A percentile compares a stretch with the other conserved stretches of the same genome.
phyloP scores from a whole-genome alignment of 2,888 invertebrate species.

The Drosophila aldrichi region DNA sequence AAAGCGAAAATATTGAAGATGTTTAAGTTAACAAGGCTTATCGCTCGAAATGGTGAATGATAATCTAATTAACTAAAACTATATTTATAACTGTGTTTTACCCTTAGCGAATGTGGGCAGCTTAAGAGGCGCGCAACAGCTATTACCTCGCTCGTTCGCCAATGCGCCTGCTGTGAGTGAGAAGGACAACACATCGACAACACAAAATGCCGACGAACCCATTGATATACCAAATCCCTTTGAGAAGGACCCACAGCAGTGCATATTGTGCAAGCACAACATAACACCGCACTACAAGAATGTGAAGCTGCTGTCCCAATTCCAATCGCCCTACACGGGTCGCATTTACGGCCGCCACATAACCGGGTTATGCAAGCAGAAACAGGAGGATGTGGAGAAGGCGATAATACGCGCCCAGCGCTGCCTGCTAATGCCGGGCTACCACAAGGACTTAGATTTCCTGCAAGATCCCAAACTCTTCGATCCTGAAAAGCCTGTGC shows the following conservation, averaged over 20 bases:
- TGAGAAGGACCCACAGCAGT: slow-evolving; percentile 89
- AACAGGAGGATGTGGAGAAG: slow-evolving; percentile 90
- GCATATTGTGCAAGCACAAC: slow-evolving; percentile 93
- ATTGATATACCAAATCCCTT: slow-evolving; percentile 92
- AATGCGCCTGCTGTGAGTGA: slow-evolving; percentile 27
- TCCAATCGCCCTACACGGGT: slow-evolving; percentile 98
- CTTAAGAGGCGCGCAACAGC: slow-evolving; percentile 26
- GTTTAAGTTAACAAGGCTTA: slow-evolving; percentile 61
- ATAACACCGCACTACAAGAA: slow-evolving; percentile 97
- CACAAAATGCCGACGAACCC: slow-evolving; percentile 76
- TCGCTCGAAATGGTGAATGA: slow-evolving; percentile 66
- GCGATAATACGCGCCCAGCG: slow-evolving; percentile 92
- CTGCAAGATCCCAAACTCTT: slow-evolving; percentile 95
- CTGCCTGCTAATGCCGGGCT: slow-evolving; percentile 93
- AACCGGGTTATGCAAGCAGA: slow-evolving; percentile 94
- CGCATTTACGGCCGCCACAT: slow-evolving; percentile 96
- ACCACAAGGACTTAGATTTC: slow-evolving; percentile 92
- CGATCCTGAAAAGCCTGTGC: slow-evolving; percentile 93
- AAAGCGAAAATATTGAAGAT: slow-evolving; percentile 43
- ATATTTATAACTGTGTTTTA: background rate
- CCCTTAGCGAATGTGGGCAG: slow-evolving; percentile 41
- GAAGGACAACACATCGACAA: background rate
- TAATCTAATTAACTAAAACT: background rate
- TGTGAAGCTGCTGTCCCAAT: slow-evolving; percentile 95
- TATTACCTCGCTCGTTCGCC: slow-evolving; percentile 38